A percentile compares a stretch with the other conserved stretches of the same genome.
Evolutionary conservation across 2,888 invertebrate genomes (phyloP).

Genomic region (Gonocerus acuteangulatus): DNA sequence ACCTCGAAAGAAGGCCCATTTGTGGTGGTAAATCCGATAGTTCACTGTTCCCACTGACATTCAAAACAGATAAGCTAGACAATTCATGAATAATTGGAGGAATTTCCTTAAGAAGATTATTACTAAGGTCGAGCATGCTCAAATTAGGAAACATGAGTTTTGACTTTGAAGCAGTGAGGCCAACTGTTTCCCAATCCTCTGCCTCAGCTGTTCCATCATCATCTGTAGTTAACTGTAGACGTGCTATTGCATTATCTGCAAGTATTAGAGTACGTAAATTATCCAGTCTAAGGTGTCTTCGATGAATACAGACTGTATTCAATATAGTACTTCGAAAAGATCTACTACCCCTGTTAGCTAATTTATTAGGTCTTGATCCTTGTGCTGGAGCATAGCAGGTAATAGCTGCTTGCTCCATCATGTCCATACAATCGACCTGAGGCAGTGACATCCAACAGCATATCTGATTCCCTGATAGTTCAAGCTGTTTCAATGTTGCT

Average conservation of each 20-base stretch:
- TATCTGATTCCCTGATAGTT: conserved; percentile 86
- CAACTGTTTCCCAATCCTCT: conserved; percentile 45
- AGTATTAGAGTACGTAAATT: conserved; percentile 73
- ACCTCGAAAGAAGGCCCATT: conserved; percentile 84
- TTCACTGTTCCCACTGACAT: conserved; percentile 78
- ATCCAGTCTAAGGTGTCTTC: conserved; percentile 75
- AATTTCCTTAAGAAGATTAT: conserved; percentile 71
- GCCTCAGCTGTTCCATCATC: conserved; percentile 56
- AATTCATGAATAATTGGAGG: conserved; percentile 80
- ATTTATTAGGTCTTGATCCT: conserved; percentile 38
- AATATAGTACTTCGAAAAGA: conserved; percentile 63
- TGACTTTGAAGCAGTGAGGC: conserved; percentile 50
- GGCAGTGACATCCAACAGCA: conserved; percentile 83
- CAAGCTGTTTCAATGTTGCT: conserved; percentile 77
- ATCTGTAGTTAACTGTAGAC: conserved; percentile 72
- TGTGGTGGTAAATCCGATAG: conserved; percentile 85
- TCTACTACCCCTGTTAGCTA: conserved; percentile 46
- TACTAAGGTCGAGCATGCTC: conserved; percentile 89
- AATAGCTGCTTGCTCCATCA: conserved; percentile 58
- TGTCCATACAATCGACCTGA: conserved; percentile 58
- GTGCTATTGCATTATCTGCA: conserved; percentile 73
- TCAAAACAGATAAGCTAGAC: conserved; percentile 82
- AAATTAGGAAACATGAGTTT: conserved; percentile 84
- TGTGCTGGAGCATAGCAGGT: conserved; percentile 59
- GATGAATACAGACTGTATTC: conserved; percentile 73